Evolutionary conservation across 2,113 vertebrate species (phyloP).

Genomic region (Thymallus thymallus): DNA sequence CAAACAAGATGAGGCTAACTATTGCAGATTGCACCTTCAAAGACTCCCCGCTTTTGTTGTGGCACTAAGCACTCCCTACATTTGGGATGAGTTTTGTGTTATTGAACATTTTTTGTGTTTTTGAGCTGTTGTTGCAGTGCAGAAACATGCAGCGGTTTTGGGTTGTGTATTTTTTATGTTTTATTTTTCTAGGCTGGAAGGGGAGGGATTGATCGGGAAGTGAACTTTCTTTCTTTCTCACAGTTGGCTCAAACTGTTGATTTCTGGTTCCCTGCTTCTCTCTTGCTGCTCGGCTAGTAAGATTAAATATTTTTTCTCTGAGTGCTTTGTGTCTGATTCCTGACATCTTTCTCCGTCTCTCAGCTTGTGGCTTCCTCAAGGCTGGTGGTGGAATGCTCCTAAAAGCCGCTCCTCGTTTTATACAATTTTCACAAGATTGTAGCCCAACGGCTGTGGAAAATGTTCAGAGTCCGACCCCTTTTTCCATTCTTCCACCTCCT

Average conservation of each 20-base stretch:
- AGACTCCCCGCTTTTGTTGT: too few relatives aligned
- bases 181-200: constrained; percentile 31
- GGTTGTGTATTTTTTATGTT: too few relatives aligned
- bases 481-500: constrained; percentile 45
- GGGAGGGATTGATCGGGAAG: constrained; percentile 15
- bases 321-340: constrained; percentile 63
- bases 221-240: constrained; percentile 61
- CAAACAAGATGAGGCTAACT: too few relatives aligned
- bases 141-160: too few relatives aligned
- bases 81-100: too few relatives aligned
- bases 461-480: constrained; percentile 1
- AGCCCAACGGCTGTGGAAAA: too few relatives aligned
- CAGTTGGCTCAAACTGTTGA: constrained; percentile 58
- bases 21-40: too few relatives aligned
- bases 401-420: constrained; percentile 21
- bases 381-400: constrained; percentile 50
- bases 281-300: constrained; percentile 30
- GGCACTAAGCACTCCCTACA: too few relatives aligned
- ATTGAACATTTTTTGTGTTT: too few relatives aligned
- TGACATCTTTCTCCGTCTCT: constrained; percentile 26
- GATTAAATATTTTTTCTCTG: constrained; percentile 68
- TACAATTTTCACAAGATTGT: constrained; percentile 47
- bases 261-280: constrained; percentile 40
- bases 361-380: constrained; percentile 39
- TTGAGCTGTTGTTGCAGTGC: too few relatives aligned